Evolutionary conservation across 2,888 invertebrate genomes (phyloP).

Genomic region (Lochmaea capreae): DNA sequence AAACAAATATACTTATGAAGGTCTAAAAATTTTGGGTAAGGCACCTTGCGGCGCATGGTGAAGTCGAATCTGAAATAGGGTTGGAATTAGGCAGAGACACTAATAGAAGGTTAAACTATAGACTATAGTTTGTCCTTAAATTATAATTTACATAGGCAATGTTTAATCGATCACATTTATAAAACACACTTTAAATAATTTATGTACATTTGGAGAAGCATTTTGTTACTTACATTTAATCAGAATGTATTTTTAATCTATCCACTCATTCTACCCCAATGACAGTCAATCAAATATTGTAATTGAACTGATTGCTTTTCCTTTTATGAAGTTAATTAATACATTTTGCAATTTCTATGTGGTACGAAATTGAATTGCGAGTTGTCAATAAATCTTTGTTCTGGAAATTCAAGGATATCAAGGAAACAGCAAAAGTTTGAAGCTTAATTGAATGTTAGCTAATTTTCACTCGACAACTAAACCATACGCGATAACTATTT

Average conservation of each 20-base stretch:
- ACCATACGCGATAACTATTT: not conserved
- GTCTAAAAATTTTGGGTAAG: too few species aligned
- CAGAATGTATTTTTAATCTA: not conserved
- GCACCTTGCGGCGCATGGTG: too few species aligned
- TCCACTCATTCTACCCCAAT: not conserved
- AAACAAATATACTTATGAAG: too few species aligned
- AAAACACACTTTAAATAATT: too few species aligned
- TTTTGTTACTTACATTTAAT: not conserved
- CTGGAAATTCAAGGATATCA: conserved; percentile 26
- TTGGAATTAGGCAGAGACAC: too few species aligned
- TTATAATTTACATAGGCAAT: not conserved
- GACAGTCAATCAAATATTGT: conserved; percentile 26
- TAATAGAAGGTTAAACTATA: too few species aligned
- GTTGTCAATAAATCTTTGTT: conserved; percentile 34
- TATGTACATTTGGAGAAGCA: not conserved
- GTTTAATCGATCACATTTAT: not conserved
- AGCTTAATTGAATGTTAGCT: conserved; percentile 25
- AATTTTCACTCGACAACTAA: conserved; percentile 8
- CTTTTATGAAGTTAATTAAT: conserved; percentile 37
- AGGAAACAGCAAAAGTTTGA: conserved; percentile 20
- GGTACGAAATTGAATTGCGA: conserved; percentile 26
- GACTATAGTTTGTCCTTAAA: too few species aligned
- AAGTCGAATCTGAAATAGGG: too few species aligned
- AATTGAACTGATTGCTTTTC: conserved; percentile 26
- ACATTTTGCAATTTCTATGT: conserved; percentile 21